Evolutionary conservation across 2,113 vertebrate genomes (phyloP).

Genomic region (Syngnathus floridae): DNA sequence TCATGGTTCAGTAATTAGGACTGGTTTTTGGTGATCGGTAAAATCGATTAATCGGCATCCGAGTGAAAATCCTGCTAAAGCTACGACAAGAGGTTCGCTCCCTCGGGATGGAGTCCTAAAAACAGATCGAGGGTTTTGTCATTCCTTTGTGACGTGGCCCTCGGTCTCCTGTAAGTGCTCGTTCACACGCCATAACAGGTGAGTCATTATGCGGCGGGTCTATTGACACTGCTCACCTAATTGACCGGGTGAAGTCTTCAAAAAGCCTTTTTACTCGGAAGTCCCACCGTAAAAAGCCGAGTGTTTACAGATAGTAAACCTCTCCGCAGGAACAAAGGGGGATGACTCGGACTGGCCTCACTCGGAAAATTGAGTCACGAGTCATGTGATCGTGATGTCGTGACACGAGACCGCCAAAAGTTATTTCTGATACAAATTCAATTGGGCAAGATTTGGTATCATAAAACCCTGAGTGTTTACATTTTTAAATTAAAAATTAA

Average conservation of each 20-base stretch:
- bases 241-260: slow-evolving; percentile 63
- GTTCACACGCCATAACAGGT: slow-evolving; percentile 67
- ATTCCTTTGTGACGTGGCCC: slow-evolving; percentile 58
- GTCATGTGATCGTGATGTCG: slow-evolving; percentile 3
- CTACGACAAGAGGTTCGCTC: too few relatives aligned
- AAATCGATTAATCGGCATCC: background rate
- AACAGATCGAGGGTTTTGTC: slow-evolving; percentile 56
- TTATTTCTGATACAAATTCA: too few relatives aligned
- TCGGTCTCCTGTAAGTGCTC: slow-evolving; percentile 52
- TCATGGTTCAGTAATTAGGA: background rate
- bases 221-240: slow-evolving; percentile 65
- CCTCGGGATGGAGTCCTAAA: slow-evolving; percentile 37
- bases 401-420: background rate
- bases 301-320: slow-evolving; percentile 62
- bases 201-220: slow-evolving; percentile 59
- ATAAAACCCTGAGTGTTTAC: too few relatives aligned
- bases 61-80: too few relatives aligned
- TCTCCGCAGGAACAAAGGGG: slow-evolving; percentile 51
- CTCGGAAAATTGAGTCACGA: background rate
- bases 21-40: background rate
- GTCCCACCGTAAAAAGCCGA: slow-evolving; percentile 55
- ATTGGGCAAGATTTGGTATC: too few relatives aligned
- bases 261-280: slow-evolving; percentile 66
- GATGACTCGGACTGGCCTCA: slow-evolving; percentile 35
- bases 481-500: too few relatives aligned